Base-by-base conservation (phyloP, 2,888 invertebrate genomes). In the Habroteleia sp. region DNA sequence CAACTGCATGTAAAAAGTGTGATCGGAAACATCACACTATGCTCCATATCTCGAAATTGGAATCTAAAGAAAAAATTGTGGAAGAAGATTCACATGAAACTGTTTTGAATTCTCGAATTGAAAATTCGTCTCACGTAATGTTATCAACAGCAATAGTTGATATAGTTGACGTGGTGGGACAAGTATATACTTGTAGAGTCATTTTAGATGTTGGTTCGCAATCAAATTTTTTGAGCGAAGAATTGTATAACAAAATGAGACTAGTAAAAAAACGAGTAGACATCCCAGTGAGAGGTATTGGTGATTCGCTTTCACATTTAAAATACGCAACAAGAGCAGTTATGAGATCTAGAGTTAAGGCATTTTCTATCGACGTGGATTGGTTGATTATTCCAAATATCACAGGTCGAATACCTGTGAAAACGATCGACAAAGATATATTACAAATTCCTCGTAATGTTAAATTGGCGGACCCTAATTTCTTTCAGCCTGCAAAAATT, bases 161-260 rank as follows among this genome's bases (percentile, higher is more conserved):
- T 25, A 35, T 37, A 1, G 23, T 16, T 1, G 23, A 50, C 23
- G 4, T 42, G 14, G 14, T 11, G 2, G 13, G 58, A 63, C n/a
- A 68, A 14, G 31, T 7, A 8, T 7, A 48, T 7, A 35, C 44
- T 25, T 11, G 72, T 17, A 68, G 60, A 33, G 29, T 74, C 25
- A 60, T 77, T 35, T 35, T 77, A 1, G 72, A 74, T 46, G 74
- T 66, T 11, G 71, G 56, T 1, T 71, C 74, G 8, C 71, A 74
- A 14, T 74, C 71, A n/a, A 44, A 77, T 31, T 77, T 74, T 27
- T 31, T 69, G 5, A 75, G 54, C n/a, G 42, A 46, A 8, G 16
- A 48, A n/a, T 60, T 54, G n/a, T 69, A 68, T 29, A 50, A 27
- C 5, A 72, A 25, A 25, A 10, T 75, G n/a, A 60, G 56, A 1